Percentiles rank a stretch among this genome's conserved stretches.
Conservation (phyloP, 2,797 vertebrate species). For the Pantherophis vulpinus region DNA sequence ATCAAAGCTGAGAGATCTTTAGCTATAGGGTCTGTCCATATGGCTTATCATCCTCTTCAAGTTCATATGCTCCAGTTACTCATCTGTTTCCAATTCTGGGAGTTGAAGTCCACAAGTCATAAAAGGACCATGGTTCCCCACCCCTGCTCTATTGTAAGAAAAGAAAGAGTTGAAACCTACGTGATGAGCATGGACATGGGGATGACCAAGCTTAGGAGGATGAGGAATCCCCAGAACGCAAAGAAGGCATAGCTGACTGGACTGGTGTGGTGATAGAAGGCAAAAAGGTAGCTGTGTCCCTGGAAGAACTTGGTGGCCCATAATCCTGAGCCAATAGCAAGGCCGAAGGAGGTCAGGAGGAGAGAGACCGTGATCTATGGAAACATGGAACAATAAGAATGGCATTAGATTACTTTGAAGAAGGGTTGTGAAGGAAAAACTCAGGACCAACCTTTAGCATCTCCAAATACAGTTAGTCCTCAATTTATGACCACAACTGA, state of each 20-base stretch:
- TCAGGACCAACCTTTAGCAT: background rate
- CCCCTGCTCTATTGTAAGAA: background rate
- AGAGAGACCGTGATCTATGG: constrained; percentile 80
- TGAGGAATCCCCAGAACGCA: constrained; percentile 86
- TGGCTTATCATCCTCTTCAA: background rate
- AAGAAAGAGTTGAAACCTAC: constrained; percentile 67
- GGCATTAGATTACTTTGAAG: background rate
- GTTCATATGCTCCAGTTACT: background rate
- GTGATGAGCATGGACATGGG: constrained; percentile 90
- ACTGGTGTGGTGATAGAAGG: background rate
- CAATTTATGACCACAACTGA: background rate
- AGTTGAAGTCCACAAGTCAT: background rate
- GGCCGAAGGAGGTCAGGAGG: constrained; percentile 61
- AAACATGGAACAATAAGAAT: background rate
- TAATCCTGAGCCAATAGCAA: constrained; percentile 75
- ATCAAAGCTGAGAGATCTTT: background rate
- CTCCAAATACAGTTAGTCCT: background rate
- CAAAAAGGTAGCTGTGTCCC: constrained; percentile 61
- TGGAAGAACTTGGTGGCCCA: constrained; percentile 64
- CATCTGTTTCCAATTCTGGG: background rate
- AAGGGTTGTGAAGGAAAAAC: background rate
- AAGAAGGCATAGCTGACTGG: constrained; percentile 78
- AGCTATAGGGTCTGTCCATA: background rate
- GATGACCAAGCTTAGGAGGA: constrained; percentile 86
- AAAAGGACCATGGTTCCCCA: background rate